Evolutionary conservation across 2,888 invertebrate genomes (phyloP), one percentile per base, ranked within the genome.

Genomic region (Amiota minor): DNA sequence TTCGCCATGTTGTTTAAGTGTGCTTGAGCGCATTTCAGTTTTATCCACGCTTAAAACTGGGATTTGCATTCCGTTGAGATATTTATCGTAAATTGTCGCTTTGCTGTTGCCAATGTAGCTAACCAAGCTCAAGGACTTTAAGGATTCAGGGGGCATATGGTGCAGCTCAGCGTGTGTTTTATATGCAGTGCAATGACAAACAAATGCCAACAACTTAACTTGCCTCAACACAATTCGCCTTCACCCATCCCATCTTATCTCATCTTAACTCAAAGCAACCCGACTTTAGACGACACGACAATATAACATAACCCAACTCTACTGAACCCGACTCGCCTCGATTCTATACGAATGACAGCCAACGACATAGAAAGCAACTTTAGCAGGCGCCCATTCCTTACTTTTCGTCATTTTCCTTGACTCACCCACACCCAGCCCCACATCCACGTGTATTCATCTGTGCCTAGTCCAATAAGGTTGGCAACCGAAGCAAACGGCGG

Each of bases 61-160:
- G 84, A 86, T 59, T 86, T 86, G 83, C 86, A 84, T 83, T 83
- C 83, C 86, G 81, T 83, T 81, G 83, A 86, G 86, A 83, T 83
- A 85, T 84, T 86, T 86, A 84, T 86, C 83, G 83, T 76, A 83
- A 86, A 83, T 83, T 82, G 84, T 84, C 80, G 86, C 83, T 35
- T 59, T 59, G 59, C 18, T 59, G 59, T 18, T 35, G 35, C 35
- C 35, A 35, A 35, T 35, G 16, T 16, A 10, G 56, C 18, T 12
- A 50, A 12, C 53, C 12, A 50, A 50, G 4, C 53, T 50, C 14
- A 50, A 50, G 12, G 2, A n/a, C 11, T 12, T 12, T 50, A 1
- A n/a, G 53, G n/a, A 12, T 12, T n/a, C 53, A 12, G 11, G 53
- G 12, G 53, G 12, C n/a, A n/a, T 56, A 56, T 16, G n/a, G 56